Conservation (phyloP, 1,140 invertebrate species). For the Parasteatoda tepidariorum region DNA sequence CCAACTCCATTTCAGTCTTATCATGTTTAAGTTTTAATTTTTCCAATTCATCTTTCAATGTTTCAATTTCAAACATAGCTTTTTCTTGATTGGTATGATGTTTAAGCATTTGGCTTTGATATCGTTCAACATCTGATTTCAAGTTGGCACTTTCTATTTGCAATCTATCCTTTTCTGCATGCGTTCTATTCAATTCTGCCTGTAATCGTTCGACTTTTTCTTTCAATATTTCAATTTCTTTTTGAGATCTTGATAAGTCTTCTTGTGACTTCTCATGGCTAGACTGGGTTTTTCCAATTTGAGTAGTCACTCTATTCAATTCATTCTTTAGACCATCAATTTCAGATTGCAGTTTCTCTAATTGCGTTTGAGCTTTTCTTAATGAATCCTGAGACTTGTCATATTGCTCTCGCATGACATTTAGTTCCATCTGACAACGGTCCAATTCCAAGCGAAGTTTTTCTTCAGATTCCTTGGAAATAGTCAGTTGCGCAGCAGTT, state of each 20-base stretch:
- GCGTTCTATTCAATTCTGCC: slow-evolving; percentile 82
- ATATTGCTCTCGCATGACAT: slow-evolving; percentile 88
- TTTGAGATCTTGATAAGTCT: slow-evolving; percentile 84
- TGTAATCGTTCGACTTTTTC: slow-evolving; percentile 89
- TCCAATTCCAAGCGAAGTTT: slow-evolving; percentile 91
- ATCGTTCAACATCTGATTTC: slow-evolving; percentile 82
- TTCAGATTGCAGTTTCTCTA: slow-evolving; percentile 86
- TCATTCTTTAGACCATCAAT: slow-evolving; percentile 87
- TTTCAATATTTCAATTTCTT: slow-evolving; percentile 90
- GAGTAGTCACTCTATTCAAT: slow-evolving; percentile 74
- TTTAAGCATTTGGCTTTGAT: slow-evolving; percentile 80
- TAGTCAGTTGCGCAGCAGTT: slow-evolving; percentile 81
- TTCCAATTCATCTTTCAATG: slow-evolving; percentile 85
- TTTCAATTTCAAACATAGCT: slow-evolving; percentile 82
- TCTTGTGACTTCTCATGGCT: slow-evolving; percentile 88
- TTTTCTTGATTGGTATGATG: slow-evolving; percentile 81
- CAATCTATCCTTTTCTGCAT: slow-evolving; percentile 79
- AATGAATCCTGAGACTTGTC: slow-evolving; percentile 89
- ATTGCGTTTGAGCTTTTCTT: slow-evolving; percentile 82
- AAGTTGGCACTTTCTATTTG: slow-evolving; percentile 79
- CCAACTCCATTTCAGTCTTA: slow-evolving; percentile 81
- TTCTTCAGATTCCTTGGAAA: slow-evolving; percentile 90
- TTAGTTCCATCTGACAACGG: slow-evolving; percentile 79
- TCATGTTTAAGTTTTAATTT: slow-evolving; percentile 86
- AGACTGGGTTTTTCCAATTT: slow-evolving; percentile 83